Percentiles rank a stretch among this genome's conserved stretches.
Conservation (phyloP, 2,797 vertebrate genomes). For the Notolepis coatsorum region DNA sequence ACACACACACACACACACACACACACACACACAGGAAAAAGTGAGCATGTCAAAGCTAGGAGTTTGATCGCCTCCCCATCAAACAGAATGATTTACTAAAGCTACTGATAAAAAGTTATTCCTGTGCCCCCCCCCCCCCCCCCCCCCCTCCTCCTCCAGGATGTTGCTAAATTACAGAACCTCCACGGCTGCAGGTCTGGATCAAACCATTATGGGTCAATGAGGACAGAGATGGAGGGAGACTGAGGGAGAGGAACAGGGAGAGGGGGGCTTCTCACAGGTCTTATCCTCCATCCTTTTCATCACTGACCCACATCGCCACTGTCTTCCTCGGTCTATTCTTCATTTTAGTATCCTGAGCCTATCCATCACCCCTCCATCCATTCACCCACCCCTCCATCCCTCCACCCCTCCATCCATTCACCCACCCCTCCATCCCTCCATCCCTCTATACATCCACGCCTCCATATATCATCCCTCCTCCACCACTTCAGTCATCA, state of each 20-base stretch:
- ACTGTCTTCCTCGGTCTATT: conserved; percentile 23
- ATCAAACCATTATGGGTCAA: conserved; percentile 52
- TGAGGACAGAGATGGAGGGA: conserved; percentile 5
- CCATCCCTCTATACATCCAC: no score
- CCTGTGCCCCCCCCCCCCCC: conserved; percentile 11
- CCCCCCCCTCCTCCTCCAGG: no score
- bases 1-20: neutral
- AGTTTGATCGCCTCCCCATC: conserved; percentile 21
- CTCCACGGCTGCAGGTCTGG: conserved; percentile 32
- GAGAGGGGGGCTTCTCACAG: conserved; percentile 11
- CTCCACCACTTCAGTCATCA: conserved; percentile 27
- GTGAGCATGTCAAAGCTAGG: conserved; percentile 5
- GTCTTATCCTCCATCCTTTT: neutral
- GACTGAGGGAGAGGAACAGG: neutral
- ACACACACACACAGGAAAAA: neutral
- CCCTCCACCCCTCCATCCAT: conserved; percentile 25
- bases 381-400: conserved; percentile 6
- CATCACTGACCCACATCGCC: conserved; percentile 57
- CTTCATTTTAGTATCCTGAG: conserved; percentile 40
- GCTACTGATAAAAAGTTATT: conserved; percentile 43
- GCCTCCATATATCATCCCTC: neutral
- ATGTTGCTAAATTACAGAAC: no score
- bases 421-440: conserved; percentile 38
- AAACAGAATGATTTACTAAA: conserved; percentile 46
- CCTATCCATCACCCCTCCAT: conserved; percentile 31